Evolutionary conservation across 2,797 vertebrate genomes (phyloP), one percentile per base, ranked within the genome.

Genomic region (Poecile montanus): DNA sequence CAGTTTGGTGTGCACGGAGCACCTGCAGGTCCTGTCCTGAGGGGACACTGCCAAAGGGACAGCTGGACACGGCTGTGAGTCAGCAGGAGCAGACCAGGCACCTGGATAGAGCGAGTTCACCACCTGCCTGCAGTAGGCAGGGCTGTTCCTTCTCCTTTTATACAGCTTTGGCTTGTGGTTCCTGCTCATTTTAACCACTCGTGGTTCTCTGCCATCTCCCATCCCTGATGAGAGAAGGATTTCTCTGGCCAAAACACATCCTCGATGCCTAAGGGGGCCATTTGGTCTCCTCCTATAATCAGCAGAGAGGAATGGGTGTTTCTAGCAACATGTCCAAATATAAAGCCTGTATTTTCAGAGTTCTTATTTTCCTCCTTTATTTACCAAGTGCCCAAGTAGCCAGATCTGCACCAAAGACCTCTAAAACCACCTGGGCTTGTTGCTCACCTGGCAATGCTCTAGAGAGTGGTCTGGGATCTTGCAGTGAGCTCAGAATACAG

Each of bases 111-210:
- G 68, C 40, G n/a, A 83, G 65, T 62, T 91, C 70, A 82, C 75
- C 73, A 72, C 75, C 85, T 93, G 87, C 80, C 78, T 95, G 81
- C 75, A 71, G 84, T 74, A 85, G 71, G 27, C 29, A 80, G 29
- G 48, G 25, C 12, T 61, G 25, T 58, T 77, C 44, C 40, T 56
- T 42, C 11, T 65, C 48, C 1, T 68, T 79, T 80, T 30, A 13
- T 6, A 7, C 32, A 58, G 25, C 56, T 91, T 58, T 71, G 47
- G 6, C 45, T 60, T n/a, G 21, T 44, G 47, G 4, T 4, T 84
- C 36, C 48, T 68, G 63, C 45, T 89, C 21, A 1, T 62, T 89
- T 89, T 36, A 78, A 63, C 58, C 17, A 4, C 30, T 50, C 38
- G 10, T 1, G 7, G 16, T 65, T 80, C 89, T 65, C 57, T 82